Evolutionary conservation across 2,113 vertebrate species (phyloP).

Genomic region (Calcarius ornatus): DNA sequence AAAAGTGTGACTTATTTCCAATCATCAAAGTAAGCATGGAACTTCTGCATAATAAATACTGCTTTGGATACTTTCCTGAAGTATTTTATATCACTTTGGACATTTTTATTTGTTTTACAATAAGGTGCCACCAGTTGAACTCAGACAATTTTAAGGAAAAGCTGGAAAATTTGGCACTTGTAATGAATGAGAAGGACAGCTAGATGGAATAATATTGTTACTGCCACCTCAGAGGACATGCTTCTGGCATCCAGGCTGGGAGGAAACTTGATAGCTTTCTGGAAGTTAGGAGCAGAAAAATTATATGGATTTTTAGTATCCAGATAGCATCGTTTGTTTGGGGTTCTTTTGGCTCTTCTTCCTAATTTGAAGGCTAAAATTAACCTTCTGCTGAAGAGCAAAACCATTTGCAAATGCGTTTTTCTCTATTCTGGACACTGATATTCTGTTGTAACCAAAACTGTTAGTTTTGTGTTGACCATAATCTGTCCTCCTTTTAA

Average conservation of each 20-base stretch:
- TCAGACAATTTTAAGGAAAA: neutral
- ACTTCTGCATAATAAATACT: neutral
- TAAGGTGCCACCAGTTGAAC: neutral
- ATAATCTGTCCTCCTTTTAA: neutral
- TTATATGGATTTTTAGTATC: neutral
- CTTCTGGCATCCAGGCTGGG: neutral
- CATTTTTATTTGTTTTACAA: neutral
- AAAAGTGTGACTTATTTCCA: neutral
- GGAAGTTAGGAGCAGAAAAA: neutral
- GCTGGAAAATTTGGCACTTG: neutral
- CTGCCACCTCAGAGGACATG: neutral
- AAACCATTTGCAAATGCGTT: neutral
- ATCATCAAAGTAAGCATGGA: neutral
- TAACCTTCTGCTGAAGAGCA: neutral
- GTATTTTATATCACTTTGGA: neutral
- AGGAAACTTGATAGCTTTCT: neutral
- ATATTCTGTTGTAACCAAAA: neutral
- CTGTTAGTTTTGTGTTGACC: neutral
- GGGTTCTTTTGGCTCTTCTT: neutral
- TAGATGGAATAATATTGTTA: neutral
- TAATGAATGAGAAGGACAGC: neutral
- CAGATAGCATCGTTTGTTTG: neutral
- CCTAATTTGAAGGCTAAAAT: neutral
- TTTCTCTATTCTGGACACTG: neutral
- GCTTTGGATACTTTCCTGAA: neutral